phyloP scores from a whole-genome alignment of 2,888 invertebrate genomes.

The Exocentrus adspersus region DNA sequence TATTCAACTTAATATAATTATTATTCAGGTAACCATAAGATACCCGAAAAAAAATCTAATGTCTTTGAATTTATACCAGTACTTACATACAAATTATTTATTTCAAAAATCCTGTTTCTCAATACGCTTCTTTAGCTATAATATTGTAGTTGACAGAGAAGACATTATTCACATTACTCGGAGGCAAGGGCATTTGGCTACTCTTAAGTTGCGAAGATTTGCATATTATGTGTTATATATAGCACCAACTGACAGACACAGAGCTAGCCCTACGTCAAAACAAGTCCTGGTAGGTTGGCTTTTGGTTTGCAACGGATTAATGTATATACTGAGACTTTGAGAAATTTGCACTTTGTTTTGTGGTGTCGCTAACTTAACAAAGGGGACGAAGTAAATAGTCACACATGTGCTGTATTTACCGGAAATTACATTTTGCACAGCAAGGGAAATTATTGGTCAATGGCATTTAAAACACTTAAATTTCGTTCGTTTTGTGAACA shows the following conservation, averaged over 20 bases:
- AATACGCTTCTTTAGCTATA: too few species aligned
- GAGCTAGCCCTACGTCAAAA: conserved; percentile 38
- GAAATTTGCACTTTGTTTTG: conserved; percentile 29
- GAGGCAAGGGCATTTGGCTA: conserved; percentile 31
- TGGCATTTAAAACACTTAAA: too few species aligned
- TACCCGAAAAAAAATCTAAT: too few species aligned
- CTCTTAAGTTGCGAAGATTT: conserved; percentile 42
- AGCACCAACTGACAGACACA: conserved; percentile 41
- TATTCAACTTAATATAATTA: too few species aligned
- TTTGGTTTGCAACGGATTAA: conserved; percentile 37
- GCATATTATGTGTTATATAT: conserved; percentile 45
- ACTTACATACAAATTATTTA: not conserved
- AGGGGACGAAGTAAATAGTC: not conserved
- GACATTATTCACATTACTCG: conserved; percentile 19
- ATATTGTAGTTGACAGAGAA: conserved; percentile 37
- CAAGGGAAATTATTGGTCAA: too few species aligned
- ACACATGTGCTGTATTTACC: not conserved
- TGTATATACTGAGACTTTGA: conserved; percentile 32
- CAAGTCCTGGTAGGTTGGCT: conserved; percentile 36
- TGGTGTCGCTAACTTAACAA: conserved; percentile 15
- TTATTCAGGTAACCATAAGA: too few species aligned
- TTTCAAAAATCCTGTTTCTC: not conserved
- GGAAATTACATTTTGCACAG: too few species aligned
- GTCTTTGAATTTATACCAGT: not conserved
- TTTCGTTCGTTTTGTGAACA: too few species aligned